Evolutionary conservation across 1,140 invertebrate species (phyloP).

Genomic region (Dendroctonus valens): DNA sequence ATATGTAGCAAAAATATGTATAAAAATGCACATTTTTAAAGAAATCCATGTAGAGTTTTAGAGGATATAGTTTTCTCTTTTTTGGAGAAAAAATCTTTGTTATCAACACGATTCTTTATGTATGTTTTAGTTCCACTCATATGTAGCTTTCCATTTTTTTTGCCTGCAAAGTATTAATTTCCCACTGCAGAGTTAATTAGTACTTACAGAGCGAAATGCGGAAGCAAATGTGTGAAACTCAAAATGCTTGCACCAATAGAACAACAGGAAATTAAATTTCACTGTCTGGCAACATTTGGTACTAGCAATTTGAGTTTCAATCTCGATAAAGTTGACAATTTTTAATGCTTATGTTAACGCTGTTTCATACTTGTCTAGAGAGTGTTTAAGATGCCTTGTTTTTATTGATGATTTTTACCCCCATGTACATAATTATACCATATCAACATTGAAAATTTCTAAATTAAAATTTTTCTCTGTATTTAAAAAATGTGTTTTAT

Average conservation of each 20-base stretch:
- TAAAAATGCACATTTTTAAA: slow-evolving; percentile 50
- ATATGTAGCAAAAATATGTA: slow-evolving; percentile 47
- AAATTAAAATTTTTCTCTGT: slow-evolving; percentile 55
- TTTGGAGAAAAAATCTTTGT: not conserved
- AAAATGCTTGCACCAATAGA: no score
- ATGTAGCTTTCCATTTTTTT: no score
- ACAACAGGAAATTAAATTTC: no score
- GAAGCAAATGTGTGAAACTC: no score
- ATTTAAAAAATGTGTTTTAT: slow-evolving; percentile 45
- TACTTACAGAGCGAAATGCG: no score
- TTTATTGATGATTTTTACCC: slow-evolving; percentile 40
- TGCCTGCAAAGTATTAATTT: no score
- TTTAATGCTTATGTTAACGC: slow-evolving; percentile 17
- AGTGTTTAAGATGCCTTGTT: slow-evolving; percentile 35
- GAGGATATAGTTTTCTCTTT: slow-evolving; percentile 38
- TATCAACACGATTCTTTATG: no score
- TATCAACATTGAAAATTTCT: slow-evolving; percentile 55
- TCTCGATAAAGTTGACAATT: slow-evolving; percentile 2
- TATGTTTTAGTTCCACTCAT: no score
- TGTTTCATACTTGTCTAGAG: slow-evolving; percentile 45
- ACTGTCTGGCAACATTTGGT: not conserved
- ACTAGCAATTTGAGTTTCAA: slow-evolving; percentile 1
- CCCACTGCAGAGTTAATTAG: no score
- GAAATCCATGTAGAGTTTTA: slow-evolving; percentile 42
- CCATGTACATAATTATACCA: slow-evolving; percentile 54